Evolutionary conservation across 2,888 invertebrate species (phyloP).

Genomic region (Mesodorylaimus sp.): DNA sequence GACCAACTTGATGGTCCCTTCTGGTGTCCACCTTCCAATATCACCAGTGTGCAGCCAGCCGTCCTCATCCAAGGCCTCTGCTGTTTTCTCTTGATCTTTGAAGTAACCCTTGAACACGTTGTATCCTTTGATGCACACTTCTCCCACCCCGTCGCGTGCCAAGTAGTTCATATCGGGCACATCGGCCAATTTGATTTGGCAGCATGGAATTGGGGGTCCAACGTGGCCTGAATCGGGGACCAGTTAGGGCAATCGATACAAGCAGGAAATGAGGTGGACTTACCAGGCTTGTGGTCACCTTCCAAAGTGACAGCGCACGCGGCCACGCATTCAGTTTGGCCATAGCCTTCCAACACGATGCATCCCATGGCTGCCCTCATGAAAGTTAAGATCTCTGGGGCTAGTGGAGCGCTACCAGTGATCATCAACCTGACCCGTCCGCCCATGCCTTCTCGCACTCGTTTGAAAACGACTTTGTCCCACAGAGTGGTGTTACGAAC

Average conservation of each 20-base stretch:
- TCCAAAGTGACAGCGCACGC: constrained; percentile 50
- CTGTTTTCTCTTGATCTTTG: constrained; percentile 77
- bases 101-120: constrained; percentile 59
- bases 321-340: constrained; percentile 30
- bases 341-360: constrained; percentile 29
- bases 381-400: constrained; percentile 80
- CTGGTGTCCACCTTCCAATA: constrained; percentile 73
- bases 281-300: constrained; percentile 22
- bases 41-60: constrained; percentile 98
- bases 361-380: constrained; percentile 69
- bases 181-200: constrained; percentile 80
- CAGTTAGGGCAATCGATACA: not conserved
- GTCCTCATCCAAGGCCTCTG: constrained; percentile 61
- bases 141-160: constrained; percentile 26
- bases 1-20: constrained; percentile 83
- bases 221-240: constrained; percentile 46
- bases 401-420: constrained; percentile 73
- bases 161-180: constrained; percentile 80
- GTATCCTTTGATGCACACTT: constrained; percentile 21
- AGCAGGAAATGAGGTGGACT: not conserved
- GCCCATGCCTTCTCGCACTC: constrained; percentile 27
- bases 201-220: constrained; percentile 85
- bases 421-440: constrained; percentile 33
- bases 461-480: constrained; percentile 34
- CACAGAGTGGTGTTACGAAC: constrained; percentile 33